Evolutionary conservation across 2,113 vertebrate genomes (phyloP), one percentile per base, ranked within the genome.

Genomic region (Isichthys henryi): DNA sequence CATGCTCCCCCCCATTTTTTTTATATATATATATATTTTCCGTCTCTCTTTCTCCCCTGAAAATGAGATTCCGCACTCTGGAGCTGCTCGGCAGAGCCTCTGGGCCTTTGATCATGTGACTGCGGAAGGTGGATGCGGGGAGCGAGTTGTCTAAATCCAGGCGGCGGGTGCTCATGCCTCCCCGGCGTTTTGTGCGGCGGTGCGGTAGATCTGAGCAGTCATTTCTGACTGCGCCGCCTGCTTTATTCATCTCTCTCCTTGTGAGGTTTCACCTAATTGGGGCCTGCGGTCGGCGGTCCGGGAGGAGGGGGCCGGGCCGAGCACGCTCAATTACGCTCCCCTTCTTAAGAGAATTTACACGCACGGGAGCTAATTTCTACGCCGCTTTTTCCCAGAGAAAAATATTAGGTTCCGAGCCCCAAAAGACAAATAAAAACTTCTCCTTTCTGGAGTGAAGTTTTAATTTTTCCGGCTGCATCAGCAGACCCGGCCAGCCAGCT

Each of bases 21-120:
- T 83, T 77, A 58, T 62, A 62, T 70, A 46, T 46, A 84, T 39
- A 45, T 23, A 45, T 46, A 5, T 88, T 91, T 90, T 87, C 90
- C 86, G 35, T 88, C 89, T 86, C 87, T 77, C 90, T 43, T 66
- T 93, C 88, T 91, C 83, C 90, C 90, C 92, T 90, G 50, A 91
- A 84, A 90, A 93, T 93, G 94, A 93, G 94, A 93, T 93, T 89
- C 49, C 94, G 95, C 95, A 94, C 95, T 95, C 94, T 94, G 95
- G 94, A 94, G 94, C 91, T 91, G 91, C 92, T 91, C 88, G 90
- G 90, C 92, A 88, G 92, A 93, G 93, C 93, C 91, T 91, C 90
- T 89, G 93, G 91, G 91, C 84, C 91, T 94, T 94, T 95, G 95
- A 95, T 95, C 95, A 95, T 86, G 46, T 50, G 88, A 45, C 46